Percentiles rank a stretch among this genome's conserved stretches.
Conservation (phyloP, 1,140 invertebrate genomes). For the Sycophaga agraensis region DNA sequence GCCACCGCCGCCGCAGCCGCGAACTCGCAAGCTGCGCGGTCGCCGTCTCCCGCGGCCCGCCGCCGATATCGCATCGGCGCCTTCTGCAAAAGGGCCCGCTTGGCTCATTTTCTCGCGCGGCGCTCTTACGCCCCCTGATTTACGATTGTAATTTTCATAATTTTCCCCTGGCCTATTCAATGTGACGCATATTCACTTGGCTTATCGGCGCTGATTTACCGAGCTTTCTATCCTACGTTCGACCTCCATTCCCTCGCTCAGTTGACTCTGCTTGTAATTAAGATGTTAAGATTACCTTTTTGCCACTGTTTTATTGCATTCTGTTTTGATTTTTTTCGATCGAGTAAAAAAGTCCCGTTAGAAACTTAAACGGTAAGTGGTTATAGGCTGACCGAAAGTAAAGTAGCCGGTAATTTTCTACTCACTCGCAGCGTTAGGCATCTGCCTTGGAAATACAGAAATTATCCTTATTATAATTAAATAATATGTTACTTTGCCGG, state of each 20-base stretch:
- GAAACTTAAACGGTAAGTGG: constrained; percentile 8
- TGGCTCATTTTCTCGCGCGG: neutral
- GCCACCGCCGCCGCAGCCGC: neutral
- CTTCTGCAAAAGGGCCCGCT: neutral
- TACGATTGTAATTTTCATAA: too few species aligned
- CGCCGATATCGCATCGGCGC: neutral
- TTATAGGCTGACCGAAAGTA: neutral
- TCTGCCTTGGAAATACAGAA: constrained; percentile 9
- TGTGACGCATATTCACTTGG: too few species aligned
- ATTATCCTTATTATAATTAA: constrained; percentile 15
- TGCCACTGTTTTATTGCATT: constrained; percentile 4
- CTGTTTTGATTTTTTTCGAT: neutral
- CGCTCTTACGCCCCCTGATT: too few species aligned
- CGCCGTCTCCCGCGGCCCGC: neutral
- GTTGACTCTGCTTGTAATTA: neutral
- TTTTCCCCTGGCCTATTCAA: too few species aligned
- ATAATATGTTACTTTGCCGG: constrained; percentile 1
- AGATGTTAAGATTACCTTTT: constrained; percentile 3
- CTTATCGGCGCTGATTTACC: too few species aligned
- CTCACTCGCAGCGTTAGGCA: neutral
- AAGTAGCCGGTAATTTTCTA: constrained; percentile 17
- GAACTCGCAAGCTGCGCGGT: neutral
- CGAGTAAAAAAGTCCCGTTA: constrained; percentile 23
- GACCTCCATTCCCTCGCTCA: too few species aligned
- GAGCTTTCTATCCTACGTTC: too few species aligned